Evolutionary conservation across 2,888 invertebrate genomes (phyloP).

Genomic region (Brachypterus glaber): DNA sequence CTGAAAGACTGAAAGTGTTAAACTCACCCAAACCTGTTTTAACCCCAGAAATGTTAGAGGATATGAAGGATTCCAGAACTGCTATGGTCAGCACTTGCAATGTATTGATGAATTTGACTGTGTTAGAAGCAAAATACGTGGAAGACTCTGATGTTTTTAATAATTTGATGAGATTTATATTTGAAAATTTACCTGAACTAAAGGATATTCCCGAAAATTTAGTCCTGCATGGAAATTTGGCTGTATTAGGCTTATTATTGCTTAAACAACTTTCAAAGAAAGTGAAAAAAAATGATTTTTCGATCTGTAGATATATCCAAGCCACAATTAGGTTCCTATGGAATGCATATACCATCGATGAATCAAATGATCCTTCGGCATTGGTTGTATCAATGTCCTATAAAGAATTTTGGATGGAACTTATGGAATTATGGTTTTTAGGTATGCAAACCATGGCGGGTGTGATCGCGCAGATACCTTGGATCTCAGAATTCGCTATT

Average conservation of each 20-base stretch:
- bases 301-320: slow-evolving; percentile 81
- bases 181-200: slow-evolving; percentile 73
- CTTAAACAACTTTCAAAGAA: slow-evolving; percentile 75
- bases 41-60: slow-evolving; percentile 63
- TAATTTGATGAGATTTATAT: slow-evolving; percentile 73
- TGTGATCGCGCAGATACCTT: slow-evolving; percentile 72
- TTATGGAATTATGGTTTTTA: slow-evolving; percentile 86
- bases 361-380: slow-evolving; percentile 72
- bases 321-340: slow-evolving; percentile 83
- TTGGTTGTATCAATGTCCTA: slow-evolving; percentile 78
- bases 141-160: slow-evolving; percentile 69
- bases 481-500: slow-evolving; percentile 84
- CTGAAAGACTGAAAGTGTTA: slow-evolving; percentile 65
- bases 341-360: slow-evolving; percentile 87
- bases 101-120: slow-evolving; percentile 86
- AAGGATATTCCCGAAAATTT: slow-evolving; percentile 77
- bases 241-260: slow-evolving; percentile 71
- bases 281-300: slow-evolving; percentile 79
- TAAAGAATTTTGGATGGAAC: slow-evolving; percentile 81
- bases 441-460: slow-evolving; percentile 80
- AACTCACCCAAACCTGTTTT: slow-evolving; percentile 68
- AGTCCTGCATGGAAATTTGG: slow-evolving; percentile 74
- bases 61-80: slow-evolving; percentile 74
- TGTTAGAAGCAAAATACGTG: slow-evolving; percentile 74
- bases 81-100: slow-evolving; percentile 86